These are phyloP conservation scores for Euura lappo DNA, from an alignment of 1,140 invertebrate genomes.

Conservation along the genomic window DNA sequence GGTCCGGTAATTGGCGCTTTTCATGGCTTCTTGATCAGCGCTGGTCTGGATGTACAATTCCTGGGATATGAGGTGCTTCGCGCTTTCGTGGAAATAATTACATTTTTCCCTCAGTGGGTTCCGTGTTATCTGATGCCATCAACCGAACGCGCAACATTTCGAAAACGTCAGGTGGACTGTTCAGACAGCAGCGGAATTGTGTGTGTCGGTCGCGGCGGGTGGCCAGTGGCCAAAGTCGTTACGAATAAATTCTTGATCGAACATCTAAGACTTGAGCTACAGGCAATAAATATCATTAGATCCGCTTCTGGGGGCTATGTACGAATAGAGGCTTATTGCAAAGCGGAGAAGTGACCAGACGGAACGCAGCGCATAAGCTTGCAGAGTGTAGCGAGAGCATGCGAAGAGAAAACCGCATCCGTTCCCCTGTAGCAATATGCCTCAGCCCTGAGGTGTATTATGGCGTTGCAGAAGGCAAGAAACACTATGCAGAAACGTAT, in stretches of 20 bases:
- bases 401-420: background rate
- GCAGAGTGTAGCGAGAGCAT: too few relatives aligned
- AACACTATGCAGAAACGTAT: too few relatives aligned
- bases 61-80: background rate
- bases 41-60: background rate
- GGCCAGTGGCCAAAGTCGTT: slow-evolving; percentile 26
- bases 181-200: background rate
- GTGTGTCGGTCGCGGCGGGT: background rate
- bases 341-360: too few relatives aligned
- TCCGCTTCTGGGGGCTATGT: slow-evolving; percentile 26
- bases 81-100: background rate
- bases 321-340: background rate
- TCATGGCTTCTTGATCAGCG: background rate
- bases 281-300: slow-evolving; percentile 45
- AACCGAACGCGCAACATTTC: too few relatives aligned
- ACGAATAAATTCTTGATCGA: slow-evolving; percentile 35
- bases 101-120: background rate
- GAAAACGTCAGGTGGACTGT: too few relatives aligned
- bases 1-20: background rate
- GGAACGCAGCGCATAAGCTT: too few relatives aligned
- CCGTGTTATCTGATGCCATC: too few relatives aligned
- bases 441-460: background rate
- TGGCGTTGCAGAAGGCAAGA: background rate
- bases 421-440: background rate
- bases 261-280: slow-evolving; percentile 28